phyloP scores from a whole-genome alignment of 2,888 invertebrate species.

The Oithona nana region DNA sequence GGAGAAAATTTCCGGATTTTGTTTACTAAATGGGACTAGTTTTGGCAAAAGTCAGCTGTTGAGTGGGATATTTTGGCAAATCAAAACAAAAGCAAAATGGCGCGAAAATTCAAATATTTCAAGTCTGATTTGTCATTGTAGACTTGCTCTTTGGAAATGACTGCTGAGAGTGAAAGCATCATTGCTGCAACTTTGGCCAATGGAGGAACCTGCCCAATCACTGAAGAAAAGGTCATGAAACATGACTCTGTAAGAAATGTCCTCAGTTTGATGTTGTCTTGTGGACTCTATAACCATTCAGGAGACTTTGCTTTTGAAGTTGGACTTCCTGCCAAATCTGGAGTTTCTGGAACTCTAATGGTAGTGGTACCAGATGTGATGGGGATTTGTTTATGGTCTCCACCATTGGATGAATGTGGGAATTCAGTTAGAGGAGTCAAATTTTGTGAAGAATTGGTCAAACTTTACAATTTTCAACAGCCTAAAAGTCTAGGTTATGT shows the following conservation, averaged over 20 bases:
- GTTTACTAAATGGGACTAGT: too few relatives aligned
- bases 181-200: slow-evolving; percentile 91
- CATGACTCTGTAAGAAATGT: slow-evolving; percentile 83
- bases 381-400: slow-evolving; percentile 87
- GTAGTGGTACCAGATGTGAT: slow-evolving; percentile 88
- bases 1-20: not conserved
- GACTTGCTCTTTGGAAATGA: slow-evolving; percentile 87
- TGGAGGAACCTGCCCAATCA: slow-evolving; percentile 88
- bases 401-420: slow-evolving; percentile 67
- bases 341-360: slow-evolving; percentile 65
- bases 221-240: slow-evolving; percentile 74
- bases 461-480: slow-evolving; percentile 82
- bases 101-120: too few relatives aligned
- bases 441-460: slow-evolving; percentile 78
- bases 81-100: too few relatives aligned
- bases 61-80: too few relatives aligned
- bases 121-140: slow-evolving; percentile 31
- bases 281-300: slow-evolving; percentile 56
- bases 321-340: slow-evolving; percentile 35
- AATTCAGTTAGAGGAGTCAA: slow-evolving; percentile 78
- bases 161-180: slow-evolving; percentile 74
- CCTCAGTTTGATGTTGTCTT: slow-evolving; percentile 88
- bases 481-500: slow-evolving; percentile 31
- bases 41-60: too few relatives aligned
- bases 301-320: slow-evolving; percentile 90